Conservation (phyloP, 2,888 invertebrate genomes). For the Erannis defoliaria region DNA sequence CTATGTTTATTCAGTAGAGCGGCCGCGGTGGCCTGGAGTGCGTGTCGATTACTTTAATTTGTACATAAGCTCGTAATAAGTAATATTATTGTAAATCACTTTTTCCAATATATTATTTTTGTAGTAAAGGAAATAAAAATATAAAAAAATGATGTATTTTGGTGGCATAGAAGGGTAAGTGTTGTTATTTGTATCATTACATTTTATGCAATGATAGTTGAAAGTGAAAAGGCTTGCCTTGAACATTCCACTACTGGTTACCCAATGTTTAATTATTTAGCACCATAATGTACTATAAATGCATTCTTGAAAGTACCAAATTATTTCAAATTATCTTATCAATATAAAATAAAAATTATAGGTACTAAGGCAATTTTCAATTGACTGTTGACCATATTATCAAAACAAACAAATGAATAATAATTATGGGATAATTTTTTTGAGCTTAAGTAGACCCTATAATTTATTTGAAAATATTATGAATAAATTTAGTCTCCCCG, state of each 20-base stretch:
- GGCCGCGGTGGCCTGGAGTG: slow-evolving; percentile 56
- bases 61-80: slow-evolving; percentile 15
- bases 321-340: neutral
- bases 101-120: neutral
- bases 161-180: slow-evolving; percentile 82
- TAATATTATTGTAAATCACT: slow-evolving; percentile 16
- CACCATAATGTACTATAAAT: slow-evolving; percentile 9
- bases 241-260: slow-evolving; percentile 65
- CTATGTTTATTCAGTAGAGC: slow-evolving; percentile 54
- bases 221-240: slow-evolving; percentile 81
- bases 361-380: too few species aligned
- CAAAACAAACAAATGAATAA: too few species aligned
- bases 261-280: slow-evolving; percentile 50
- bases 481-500: too few species aligned
- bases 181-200: slow-evolving; percentile 23
- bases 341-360: too few species aligned
- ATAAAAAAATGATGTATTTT: slow-evolving; percentile 62
- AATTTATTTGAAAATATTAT: too few species aligned
- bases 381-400: too few species aligned
- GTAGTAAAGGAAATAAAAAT: slow-evolving; percentile 16
- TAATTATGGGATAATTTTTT: too few species aligned
- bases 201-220: slow-evolving; percentile 46
- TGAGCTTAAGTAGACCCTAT: too few species aligned
- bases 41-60: slow-evolving; percentile 38
- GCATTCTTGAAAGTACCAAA: neutral